Percentiles rank a stretch among this genome's conserved stretches.
Evolutionary conservation across 2,888 invertebrate genomes (phyloP).

Genomic region (Agonopterix heracliana): DNA sequence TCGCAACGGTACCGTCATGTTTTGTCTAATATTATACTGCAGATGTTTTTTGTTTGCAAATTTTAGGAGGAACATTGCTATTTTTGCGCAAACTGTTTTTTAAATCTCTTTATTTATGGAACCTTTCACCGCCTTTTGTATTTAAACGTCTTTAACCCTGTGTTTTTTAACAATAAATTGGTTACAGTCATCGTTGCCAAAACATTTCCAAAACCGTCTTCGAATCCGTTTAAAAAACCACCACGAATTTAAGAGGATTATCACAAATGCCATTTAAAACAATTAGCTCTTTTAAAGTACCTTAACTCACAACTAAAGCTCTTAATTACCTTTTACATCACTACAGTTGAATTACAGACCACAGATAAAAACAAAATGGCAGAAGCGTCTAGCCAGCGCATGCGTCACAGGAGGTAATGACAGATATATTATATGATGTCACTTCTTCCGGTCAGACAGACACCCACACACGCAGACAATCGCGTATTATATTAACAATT

Average conservation of each 20-base stretch:
- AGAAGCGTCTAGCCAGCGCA: constrained; percentile 7
- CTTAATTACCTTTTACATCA: too few species aligned
- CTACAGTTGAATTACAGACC: too few species aligned
- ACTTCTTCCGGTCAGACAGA: constrained; percentile 32
- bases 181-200: too few species aligned
- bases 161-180: constrained; percentile 29
- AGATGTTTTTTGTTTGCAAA: constrained; percentile 41
- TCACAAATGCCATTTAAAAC: too few species aligned
- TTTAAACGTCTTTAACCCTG: constrained; percentile 34
- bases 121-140: constrained; percentile 33
- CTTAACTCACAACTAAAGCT: too few species aligned
- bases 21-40: constrained; percentile 46
- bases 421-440: constrained; percentile 40
- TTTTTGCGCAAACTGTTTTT: constrained; percentile 28
- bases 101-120: constrained; percentile 10
- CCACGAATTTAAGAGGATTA: too few species aligned
- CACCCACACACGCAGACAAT: constrained; percentile 16
- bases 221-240: too few species aligned
- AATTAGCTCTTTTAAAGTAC: too few species aligned
- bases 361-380: constrained; percentile 1
- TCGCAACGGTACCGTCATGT: constrained; percentile 51
- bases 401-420: constrained; percentile 27
- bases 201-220: too few species aligned
- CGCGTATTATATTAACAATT: background rate
- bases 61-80: constrained; percentile 19